phyloP scores from a whole-genome alignment of 2,797 vertebrate species.

The Notamacropus eugenii region DNA sequence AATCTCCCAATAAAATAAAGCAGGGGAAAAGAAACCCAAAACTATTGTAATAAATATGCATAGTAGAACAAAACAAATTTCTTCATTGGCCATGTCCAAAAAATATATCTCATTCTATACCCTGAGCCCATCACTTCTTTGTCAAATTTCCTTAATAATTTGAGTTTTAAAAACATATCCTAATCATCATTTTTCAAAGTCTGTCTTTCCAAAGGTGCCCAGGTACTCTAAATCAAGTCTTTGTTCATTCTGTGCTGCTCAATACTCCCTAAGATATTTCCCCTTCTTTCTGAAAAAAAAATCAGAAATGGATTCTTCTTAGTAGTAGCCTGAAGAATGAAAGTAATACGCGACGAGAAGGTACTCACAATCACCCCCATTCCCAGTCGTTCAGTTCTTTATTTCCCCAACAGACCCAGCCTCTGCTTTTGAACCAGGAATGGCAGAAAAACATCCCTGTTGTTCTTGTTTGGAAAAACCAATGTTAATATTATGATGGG shows the following conservation, averaged over 20 bases:
- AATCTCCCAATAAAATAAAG: neutral
- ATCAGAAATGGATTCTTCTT: neutral
- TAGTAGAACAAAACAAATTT: neutral
- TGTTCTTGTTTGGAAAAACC: conserved; percentile 69
- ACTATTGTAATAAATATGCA: neutral
- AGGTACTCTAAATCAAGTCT: neutral
- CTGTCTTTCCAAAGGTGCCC: neutral
- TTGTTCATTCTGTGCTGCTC: neutral
- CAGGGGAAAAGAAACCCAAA: neutral
- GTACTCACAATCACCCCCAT: neutral
- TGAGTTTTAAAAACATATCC: neutral
- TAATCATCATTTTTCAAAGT: neutral
- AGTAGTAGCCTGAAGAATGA: neutral
- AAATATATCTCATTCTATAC: neutral
- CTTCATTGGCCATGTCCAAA: neutral
- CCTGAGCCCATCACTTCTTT: neutral
- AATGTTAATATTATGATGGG: conserved; percentile 70
- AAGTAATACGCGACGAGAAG: neutral
- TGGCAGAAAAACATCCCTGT: conserved; percentile 68
- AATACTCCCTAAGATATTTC: neutral
- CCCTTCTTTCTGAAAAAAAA: neutral
- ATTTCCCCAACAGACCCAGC: conserved; percentile 79
- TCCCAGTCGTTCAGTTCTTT: conserved; percentile 73
- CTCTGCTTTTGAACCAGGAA: conserved; percentile 80
- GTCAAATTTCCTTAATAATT: neutral